Evolutionary conservation across 2,888 invertebrate genomes (phyloP).

Genomic region (Xestia sexstrigata): DNA sequence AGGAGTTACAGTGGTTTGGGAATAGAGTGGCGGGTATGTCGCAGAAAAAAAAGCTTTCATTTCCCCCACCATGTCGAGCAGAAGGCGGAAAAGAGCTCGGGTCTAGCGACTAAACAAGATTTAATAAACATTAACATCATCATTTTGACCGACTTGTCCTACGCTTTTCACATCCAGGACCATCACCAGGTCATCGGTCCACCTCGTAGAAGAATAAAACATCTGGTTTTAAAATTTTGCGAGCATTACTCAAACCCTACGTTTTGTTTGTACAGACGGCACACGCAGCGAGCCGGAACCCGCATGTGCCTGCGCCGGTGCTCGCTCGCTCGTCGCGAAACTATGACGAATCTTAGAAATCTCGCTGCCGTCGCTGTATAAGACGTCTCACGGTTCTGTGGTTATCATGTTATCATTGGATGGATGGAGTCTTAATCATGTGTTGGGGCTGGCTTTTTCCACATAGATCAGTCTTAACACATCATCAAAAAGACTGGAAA

Average conservation of each 20-base stretch:
- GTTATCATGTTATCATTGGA: conserved; percentile 19
- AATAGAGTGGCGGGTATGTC: no score
- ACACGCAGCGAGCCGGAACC: conserved; percentile 48
- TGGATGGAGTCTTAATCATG: background rate
- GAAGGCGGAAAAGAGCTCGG: background rate
- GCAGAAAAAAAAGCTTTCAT: no score
- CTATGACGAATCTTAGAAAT: conserved; percentile 65
- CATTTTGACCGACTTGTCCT: background rate
- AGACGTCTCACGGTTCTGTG: conserved; percentile 47
- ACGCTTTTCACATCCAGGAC: background rate
- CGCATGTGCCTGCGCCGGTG: conserved; percentile 18
- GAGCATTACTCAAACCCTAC: conserved; percentile 35
- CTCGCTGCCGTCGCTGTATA: conserved; percentile 37
- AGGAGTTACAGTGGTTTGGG: no score
- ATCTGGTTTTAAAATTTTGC: background rate
- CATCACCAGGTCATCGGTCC: background rate
- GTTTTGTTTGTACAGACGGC: conserved; percentile 39
- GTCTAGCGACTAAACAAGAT: background rate
- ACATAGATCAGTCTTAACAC: background rate
- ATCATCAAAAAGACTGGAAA: background rate
- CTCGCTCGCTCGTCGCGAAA: conserved; percentile 38
- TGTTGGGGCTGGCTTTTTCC: background rate
- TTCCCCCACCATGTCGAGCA: background rate
- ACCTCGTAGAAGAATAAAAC: background rate
- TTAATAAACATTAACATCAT: background rate